A percentile compares a stretch with the other conserved stretches of the same genome.
Evolutionary conservation across 2,797 vertebrate species (phyloP).

Genomic region (Coilia nasus): DNA sequence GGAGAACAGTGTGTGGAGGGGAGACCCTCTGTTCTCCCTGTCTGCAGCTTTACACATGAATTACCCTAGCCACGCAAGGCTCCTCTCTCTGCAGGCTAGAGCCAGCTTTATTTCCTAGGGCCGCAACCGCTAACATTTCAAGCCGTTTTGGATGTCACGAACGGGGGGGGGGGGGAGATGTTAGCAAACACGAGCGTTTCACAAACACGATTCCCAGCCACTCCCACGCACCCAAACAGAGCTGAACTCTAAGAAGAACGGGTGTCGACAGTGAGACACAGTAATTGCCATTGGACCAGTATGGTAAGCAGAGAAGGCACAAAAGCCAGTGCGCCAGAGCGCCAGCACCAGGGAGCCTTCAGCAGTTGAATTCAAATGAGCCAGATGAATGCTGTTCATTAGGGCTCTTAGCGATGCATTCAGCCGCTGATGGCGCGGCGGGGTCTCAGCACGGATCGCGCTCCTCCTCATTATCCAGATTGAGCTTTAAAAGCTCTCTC

Average conservation of each 20-base stretch:
- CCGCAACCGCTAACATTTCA: neutral
- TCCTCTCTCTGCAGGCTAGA: neutral
- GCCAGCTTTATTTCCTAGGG: neutral
- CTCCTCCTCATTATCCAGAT: conserved; percentile 42
- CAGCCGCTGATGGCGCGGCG: neutral
- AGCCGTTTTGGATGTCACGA: neutral
- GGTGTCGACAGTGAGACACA: neutral
- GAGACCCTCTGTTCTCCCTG: neutral
- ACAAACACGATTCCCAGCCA: neutral
- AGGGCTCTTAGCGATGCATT: conserved; percentile 50
- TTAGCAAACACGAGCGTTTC: neutral
- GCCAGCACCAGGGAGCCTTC: neutral
- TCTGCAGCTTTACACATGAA: conserved; percentile 8
- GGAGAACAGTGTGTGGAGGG: neutral
- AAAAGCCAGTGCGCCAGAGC: neutral
- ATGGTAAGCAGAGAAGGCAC: neutral
- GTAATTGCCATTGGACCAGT: conserved; percentile 12
- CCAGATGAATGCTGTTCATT: conserved; percentile 46
- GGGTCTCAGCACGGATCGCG: conserved; percentile 36
- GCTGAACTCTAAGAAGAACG: neutral
- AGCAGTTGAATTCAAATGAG: conserved; percentile 46
- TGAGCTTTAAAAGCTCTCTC: conserved; percentile 38
- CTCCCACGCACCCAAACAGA: neutral
- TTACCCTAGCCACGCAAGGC: neutral
- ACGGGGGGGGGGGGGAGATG: neutral